Base-by-base conservation (phyloP, 2,113 vertebrate species). In the Eptesicus fuscus region DNA sequence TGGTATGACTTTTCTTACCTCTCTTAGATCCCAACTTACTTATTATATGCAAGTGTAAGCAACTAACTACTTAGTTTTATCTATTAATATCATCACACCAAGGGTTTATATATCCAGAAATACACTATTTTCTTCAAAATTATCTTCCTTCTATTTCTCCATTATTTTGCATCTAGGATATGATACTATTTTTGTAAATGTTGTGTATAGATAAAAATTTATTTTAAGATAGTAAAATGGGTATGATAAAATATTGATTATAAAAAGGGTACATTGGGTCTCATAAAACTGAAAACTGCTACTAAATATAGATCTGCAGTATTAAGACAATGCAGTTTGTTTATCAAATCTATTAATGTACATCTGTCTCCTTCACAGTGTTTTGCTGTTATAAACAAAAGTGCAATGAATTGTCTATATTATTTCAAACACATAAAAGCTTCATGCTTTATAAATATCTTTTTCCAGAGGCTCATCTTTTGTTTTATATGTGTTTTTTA, bases 161-260 rank as follows among this genome's bases (percentile, higher is more conserved):
- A 67, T 35, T 83, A 70, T 71, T 61, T 84, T 82, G 11, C 13
- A 88, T 89, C 49, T 73, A 83, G 49, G 17, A 93, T 78, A 83
- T 78, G 74, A 30, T 51, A 53, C 25, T 53, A 63, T 71, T 92
- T 83, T 94, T 94, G 7, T 65, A 80, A 87, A 44, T 69, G 32
- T 2, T 73, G 23, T 83, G 9, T 79, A 70, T 9, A 63, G 12
- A 74, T 17, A 5, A 18, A 78, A 83, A 13, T 70, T 96, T 56
- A 79, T 70, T 88, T 88, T 51, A 90, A 93, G 44, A 88, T 18
- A 42, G n/a, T 83, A 79, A 94, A 93, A 93, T 63, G 18, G 35
- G 7, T 61, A 65, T 69, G 37, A 83, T 90, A 74, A 85, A 93
- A 42, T 44, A 53, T 13, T 82, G 30, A 13, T 78, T 89, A 77